Evolutionary conservation across 2,797 vertebrate species (phyloP).

Genomic region (Crocidura indochinensis): DNA sequence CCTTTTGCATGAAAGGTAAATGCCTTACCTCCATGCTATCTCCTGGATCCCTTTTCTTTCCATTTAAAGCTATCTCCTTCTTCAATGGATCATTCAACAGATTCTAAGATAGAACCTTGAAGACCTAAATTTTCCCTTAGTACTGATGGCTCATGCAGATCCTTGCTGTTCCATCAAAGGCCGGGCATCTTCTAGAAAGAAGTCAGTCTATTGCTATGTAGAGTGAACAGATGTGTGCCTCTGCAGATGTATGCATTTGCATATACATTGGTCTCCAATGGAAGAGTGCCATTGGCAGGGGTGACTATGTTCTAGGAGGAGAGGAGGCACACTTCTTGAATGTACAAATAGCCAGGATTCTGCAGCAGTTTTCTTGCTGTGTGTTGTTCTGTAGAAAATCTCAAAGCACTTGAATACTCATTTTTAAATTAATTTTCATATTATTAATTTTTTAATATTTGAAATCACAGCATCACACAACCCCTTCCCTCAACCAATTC

Average conservation of each 20-base stretch:
- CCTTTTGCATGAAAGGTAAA: too few species aligned
- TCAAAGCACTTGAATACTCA: neutral
- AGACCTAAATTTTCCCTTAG: slow-evolving; percentile 25
- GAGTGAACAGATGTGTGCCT: neutral
- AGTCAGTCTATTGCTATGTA: neutral
- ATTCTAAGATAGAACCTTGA: neutral
- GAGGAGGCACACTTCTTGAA: neutral
- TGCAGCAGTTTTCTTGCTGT: neutral
- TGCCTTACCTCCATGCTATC: too few species aligned
- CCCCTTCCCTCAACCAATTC: too few species aligned
- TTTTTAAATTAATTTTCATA: too few species aligned
- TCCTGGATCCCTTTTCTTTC: too few species aligned
- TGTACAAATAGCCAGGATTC: neutral
- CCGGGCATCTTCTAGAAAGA: slow-evolving; percentile 7
- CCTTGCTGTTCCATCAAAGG: neutral
- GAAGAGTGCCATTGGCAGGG: neutral
- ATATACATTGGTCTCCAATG: neutral
- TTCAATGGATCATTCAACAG: neutral
- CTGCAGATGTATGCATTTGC: neutral
- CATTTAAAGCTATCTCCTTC: neutral
- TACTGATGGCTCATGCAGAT: neutral
- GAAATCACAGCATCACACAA: too few species aligned
- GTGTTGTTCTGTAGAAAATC: slow-evolving; percentile 11
- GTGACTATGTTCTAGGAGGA: neutral
- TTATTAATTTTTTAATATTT: too few species aligned